phyloP scores from a whole-genome alignment of 2,888 invertebrate genomes.

The Toxonevra muliebris region DNA sequence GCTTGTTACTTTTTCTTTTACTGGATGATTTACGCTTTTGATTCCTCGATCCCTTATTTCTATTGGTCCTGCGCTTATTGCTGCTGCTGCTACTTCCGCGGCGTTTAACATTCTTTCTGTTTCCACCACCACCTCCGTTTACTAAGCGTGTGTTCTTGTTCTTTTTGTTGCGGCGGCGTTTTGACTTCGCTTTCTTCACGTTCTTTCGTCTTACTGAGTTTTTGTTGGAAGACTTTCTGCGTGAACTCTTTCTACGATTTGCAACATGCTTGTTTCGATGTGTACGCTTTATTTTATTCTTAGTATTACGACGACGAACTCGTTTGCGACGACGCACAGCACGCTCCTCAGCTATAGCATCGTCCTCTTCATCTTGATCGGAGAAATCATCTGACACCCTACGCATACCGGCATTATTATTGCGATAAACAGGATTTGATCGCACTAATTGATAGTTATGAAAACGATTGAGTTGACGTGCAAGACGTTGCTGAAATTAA shows the following conservation, averaged over 20 bases:
- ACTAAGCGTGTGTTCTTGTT: neutral
- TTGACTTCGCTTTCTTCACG: neutral
- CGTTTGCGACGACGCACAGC: constrained; percentile 44
- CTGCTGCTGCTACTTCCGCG: constrained; percentile 4
- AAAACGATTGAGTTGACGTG: constrained; percentile 38
- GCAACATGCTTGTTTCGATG: constrained; percentile 34
- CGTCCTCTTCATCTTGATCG: constrained; percentile 23
- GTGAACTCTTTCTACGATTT: constrained; percentile 27
- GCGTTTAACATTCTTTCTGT: neutral
- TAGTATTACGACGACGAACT: constrained; percentile 39
- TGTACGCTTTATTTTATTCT: constrained; percentile 33
- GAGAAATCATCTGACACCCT: neutral
- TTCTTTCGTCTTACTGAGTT: constrained; percentile 20
- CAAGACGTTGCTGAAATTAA: constrained; percentile 36
- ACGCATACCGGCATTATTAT: neutral
- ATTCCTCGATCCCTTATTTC: neutral
- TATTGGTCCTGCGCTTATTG: constrained; percentile 14
- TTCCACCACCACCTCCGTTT: neutral
- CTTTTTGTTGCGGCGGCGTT: constrained; percentile 13
- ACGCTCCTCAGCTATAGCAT: constrained; percentile 40
- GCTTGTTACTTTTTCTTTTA: neutral
- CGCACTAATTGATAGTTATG: constrained; percentile 28
- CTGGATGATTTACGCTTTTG: constrained; percentile 7
- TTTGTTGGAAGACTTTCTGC: constrained; percentile 15
- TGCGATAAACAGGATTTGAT: neutral